phyloP scores from a whole-genome alignment of 2,888 invertebrate genomes.

The Automeris io region DNA sequence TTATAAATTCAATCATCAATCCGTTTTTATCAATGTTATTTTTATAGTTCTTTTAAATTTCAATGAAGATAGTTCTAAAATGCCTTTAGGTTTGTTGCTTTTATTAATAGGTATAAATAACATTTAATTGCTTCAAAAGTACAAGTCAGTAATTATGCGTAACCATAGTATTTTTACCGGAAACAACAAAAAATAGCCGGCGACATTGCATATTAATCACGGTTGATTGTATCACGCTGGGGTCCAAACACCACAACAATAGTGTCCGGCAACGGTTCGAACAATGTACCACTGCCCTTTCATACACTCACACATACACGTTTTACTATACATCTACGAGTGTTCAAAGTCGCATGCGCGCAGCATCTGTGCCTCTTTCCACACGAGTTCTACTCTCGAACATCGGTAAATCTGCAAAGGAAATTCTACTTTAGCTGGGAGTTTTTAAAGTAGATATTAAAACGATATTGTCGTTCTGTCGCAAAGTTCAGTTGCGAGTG shows the following conservation, averaged over 20 bases:
- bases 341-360: conserved; percentile 61
- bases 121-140: background rate
- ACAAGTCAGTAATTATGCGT: conserved; percentile 4
- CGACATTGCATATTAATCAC: conserved; percentile 38
- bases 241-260: conserved; percentile 54
- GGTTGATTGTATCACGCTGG: conserved; percentile 40
- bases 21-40: too few relatives aligned
- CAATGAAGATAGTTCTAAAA: too few relatives aligned
- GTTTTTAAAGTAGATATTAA: conserved; percentile 18
- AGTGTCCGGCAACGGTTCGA: conserved; percentile 52
- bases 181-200: conserved; percentile 14
- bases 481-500: conserved; percentile 45
- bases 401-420: conserved; percentile 15
- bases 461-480: conserved; percentile 10
- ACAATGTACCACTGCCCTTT: conserved; percentile 47
- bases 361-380: conserved; percentile 70
- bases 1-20: too few relatives aligned
- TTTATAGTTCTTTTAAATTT: too few relatives aligned
- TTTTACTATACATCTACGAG: conserved; percentile 29
- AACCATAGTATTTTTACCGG: conserved; percentile 8
- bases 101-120: background rate
- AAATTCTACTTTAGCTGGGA: conserved; percentile 13
- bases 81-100: background rate
- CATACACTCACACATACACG: conserved; percentile 36
- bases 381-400: conserved; percentile 28